phyloP scores from a whole-genome alignment of 30 jellyfish, hydroid and myxozoan species.

The Turritopsis dohrnii region DNA sequence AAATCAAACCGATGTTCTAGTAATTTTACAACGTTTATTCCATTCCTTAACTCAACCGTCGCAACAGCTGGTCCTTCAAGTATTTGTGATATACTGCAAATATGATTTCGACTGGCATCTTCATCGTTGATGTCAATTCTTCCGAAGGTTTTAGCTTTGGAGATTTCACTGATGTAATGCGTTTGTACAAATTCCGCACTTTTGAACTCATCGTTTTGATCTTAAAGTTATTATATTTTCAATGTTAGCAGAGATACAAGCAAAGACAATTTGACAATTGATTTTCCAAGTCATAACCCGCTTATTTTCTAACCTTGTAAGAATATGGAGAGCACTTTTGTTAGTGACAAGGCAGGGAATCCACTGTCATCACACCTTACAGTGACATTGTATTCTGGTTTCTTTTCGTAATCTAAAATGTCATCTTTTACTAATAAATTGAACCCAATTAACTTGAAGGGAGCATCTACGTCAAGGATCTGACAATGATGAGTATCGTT shows the following conservation, averaged over 20 bases:
- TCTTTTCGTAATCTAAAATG: slow-evolving; percentile 44
- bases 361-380: slow-evolving; percentile 60
- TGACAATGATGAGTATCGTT: slow-evolving; percentile 53
- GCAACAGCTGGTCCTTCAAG: neutral
- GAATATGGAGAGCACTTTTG: neutral
- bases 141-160: neutral
- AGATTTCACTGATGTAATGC: neutral
- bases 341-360: neutral
- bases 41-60: neutral
- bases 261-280: too few relatives aligned
- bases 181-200: neutral
- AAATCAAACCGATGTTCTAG: neutral
- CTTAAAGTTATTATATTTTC: neutral
- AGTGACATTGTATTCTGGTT: slow-evolving; percentile 23
- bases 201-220: neutral
- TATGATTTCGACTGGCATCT: neutral
- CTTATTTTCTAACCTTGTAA: neutral
- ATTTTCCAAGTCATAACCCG: neutral
- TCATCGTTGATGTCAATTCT: neutral
- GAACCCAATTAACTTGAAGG: slow-evolving; percentile 23
- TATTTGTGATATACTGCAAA: neutral
- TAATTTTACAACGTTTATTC: neutral
- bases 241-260: too few relatives aligned
- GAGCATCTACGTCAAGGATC: slow-evolving; percentile 29
- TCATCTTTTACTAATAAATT: slow-evolving; percentile 40